Evolutionary conservation across 2,797 vertebrate species (phyloP).

Genomic region (Peromyscus attwateri): DNA sequence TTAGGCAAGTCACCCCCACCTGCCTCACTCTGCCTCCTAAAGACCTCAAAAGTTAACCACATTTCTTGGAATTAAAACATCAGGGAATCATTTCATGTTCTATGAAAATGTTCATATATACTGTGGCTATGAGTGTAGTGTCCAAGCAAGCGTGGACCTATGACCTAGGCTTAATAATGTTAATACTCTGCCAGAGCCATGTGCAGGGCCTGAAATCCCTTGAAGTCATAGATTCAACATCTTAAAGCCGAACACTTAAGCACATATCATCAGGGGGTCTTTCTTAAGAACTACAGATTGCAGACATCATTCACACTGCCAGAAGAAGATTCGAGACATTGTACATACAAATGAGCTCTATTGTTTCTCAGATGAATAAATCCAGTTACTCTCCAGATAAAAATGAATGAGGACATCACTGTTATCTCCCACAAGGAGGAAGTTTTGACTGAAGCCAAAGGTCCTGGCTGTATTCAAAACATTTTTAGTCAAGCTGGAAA

Average conservation of each 20-base stretch:
- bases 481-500: slow-evolving; percentile 52
- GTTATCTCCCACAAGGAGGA: background rate
- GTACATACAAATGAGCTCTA: background rate
- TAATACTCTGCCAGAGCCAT: background rate
- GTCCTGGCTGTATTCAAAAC: slow-evolving; percentile 62
- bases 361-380: slow-evolving; percentile 42
- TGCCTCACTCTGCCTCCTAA: background rate
- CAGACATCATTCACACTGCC: background rate
- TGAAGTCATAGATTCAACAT: background rate
- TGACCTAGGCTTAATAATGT: background rate
- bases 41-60: background rate
- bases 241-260: slow-evolving; percentile 31
- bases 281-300: background rate
- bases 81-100: slow-evolving; percentile 36
- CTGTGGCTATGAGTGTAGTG: background rate
- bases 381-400: background rate
- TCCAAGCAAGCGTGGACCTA: background rate
- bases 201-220: background rate
- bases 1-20: background rate
- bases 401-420: slow-evolving; percentile 22
- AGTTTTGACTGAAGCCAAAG: slow-evolving; percentile 38
- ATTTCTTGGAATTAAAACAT: slow-evolving; percentile 34
- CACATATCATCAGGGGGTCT: background rate
- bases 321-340: background rate
- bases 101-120: slow-evolving; percentile 33